A percentile compares a stretch with the other conserved stretches of the same genome.
phyloP scores from a whole-genome alignment of 2,888 invertebrate species.

The Neuroscelio doddi region DNA sequence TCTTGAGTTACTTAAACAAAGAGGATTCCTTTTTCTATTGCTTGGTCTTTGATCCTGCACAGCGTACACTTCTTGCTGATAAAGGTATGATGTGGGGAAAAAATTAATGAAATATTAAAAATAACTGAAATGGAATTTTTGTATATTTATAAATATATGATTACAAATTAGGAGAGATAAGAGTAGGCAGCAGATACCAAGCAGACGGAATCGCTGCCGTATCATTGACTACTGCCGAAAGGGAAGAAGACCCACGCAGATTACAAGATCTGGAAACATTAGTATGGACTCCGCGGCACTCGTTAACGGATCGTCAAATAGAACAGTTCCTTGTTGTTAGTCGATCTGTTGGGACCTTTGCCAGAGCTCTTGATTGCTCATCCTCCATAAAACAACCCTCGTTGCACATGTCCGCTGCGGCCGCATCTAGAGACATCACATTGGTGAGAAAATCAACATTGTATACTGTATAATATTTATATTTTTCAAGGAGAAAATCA shows the following conservation, averaged over 20 bases:
- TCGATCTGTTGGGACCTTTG: constrained; percentile 98
- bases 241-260: constrained; percentile 79
- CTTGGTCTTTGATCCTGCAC: constrained; percentile 98
- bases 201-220: constrained; percentile 84
- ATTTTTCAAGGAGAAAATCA: too few species aligned
- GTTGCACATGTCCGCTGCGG: constrained; percentile 99
- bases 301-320: constrained; percentile 94
- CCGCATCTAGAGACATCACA: constrained; percentile 98
- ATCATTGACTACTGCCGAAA: constrained; percentile 74
- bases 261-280: constrained; percentile 89
- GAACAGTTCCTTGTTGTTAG: constrained; percentile 98
- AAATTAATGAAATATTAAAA: too few species aligned
- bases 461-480: constrained; percentile 5
- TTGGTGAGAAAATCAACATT: constrained; percentile 77
- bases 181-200: constrained; percentile 95
- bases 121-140: too few species aligned
- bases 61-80: constrained; percentile 98
- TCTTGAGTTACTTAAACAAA: constrained; percentile 96
- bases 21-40: constrained; percentile 99
- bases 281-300: constrained; percentile 95
- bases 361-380: constrained; percentile 97
- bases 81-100: too few species aligned
- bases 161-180: constrained; percentile 74
- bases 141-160: too few species aligned
- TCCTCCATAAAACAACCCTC: constrained; percentile 99